phyloP scores from a whole-genome alignment of 2,888 invertebrate genomes.

The Amiota minor region DNA sequence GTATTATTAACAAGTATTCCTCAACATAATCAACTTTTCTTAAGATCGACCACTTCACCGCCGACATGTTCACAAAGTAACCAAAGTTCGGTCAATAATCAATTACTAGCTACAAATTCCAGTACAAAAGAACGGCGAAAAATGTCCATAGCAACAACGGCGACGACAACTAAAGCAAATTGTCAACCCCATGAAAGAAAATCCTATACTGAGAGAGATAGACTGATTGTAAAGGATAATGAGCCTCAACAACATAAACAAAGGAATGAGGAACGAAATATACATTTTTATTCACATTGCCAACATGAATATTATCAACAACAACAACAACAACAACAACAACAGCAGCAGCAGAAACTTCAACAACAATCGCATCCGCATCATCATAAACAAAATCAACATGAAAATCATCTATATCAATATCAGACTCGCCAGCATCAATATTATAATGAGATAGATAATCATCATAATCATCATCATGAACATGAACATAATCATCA shows the following conservation, averaged over 20 bases:
- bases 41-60: slow-evolving; percentile 68
- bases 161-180: slow-evolving; percentile 44
- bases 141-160: slow-evolving; percentile 36
- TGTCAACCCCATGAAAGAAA: slow-evolving; percentile 47
- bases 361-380: slow-evolving; percentile 37
- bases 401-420: slow-evolving; percentile 30
- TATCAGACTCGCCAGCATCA: slow-evolving; percentile 28
- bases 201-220: slow-evolving; percentile 69
- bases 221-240: slow-evolving; percentile 59
- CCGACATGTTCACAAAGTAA: slow-evolving; percentile 64
- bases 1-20: too few relatives aligned
- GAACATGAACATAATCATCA: background rate
- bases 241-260: slow-evolving; percentile 34
- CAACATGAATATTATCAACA: slow-evolving; percentile 3
- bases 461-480: background rate
- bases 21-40: slow-evolving; percentile 35
- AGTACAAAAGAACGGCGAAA: too few relatives aligned
- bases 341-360: slow-evolving; percentile 15
- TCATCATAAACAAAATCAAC: background rate
- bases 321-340: slow-evolving; percentile 36
- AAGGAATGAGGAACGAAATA: background rate
- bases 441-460: background rate
- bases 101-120: too few relatives aligned
- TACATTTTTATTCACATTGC: background rate
- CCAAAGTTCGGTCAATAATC: slow-evolving; percentile 42